A percentile compares a stretch with the other conserved stretches of the same genome.
Evolutionary conservation across 2,888 invertebrate species (phyloP).

Genomic region (Chaitophorus viminalis): DNA sequence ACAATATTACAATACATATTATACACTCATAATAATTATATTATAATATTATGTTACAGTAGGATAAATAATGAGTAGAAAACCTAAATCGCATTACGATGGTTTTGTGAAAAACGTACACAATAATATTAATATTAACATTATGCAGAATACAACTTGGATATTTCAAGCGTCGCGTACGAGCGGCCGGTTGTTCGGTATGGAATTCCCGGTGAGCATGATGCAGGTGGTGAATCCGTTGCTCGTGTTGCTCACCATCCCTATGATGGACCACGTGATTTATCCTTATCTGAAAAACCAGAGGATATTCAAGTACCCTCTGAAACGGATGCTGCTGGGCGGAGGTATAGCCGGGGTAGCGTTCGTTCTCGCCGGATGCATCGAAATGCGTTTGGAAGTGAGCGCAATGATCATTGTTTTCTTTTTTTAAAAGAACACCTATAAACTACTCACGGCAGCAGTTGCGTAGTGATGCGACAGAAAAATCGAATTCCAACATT

Average conservation of each 20-base stretch:
- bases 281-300: slow-evolving; percentile 69
- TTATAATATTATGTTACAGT: too few species aligned
- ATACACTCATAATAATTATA: too few species aligned
- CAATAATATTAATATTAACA: too few species aligned
- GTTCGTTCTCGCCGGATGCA: slow-evolving; percentile 74
- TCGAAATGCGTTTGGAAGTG: slow-evolving; percentile 73
- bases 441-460: too few species aligned
- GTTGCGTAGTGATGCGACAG: too few species aligned
- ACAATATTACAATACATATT: neutral
- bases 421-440: neutral
- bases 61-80: too few species aligned
- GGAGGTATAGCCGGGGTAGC: slow-evolving; percentile 75
- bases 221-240: slow-evolving; percentile 83
- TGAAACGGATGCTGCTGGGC: slow-evolving; percentile 81
- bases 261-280: slow-evolving; percentile 72
- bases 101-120: too few species aligned
- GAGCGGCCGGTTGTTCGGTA: slow-evolving; percentile 66
- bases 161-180: slow-evolving; percentile 80
- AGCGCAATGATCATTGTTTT: neutral
- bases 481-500: too few species aligned
- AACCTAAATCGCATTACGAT: too few species aligned
- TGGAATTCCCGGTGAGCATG: slow-evolving; percentile 77
- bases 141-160: slow-evolving; percentile 74
- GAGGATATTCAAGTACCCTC: slow-evolving; percentile 70
- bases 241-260: slow-evolving; percentile 78